These are phyloP conservation scores for Thaumatotibia leucotreta DNA, from an alignment of 1,140 invertebrate genomes.

Conservation along the genomic window DNA sequence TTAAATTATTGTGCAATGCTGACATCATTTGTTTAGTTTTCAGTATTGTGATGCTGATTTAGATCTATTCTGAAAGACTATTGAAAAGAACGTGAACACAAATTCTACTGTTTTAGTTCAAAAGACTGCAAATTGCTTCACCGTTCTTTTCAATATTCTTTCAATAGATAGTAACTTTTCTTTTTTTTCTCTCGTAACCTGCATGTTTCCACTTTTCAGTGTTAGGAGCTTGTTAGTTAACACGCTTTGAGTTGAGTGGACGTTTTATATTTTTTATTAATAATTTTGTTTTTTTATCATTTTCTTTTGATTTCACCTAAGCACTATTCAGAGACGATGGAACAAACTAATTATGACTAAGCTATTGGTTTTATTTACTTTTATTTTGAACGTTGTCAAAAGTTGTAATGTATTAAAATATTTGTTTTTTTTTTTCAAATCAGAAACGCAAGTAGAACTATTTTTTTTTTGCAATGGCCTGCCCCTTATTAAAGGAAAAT, in stretches of 20 bases:
- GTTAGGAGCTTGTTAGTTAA: conserved; percentile 24
- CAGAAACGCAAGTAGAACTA: too few relatives aligned
- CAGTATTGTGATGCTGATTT: background rate
- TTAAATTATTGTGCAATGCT: background rate
- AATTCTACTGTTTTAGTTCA: too few relatives aligned
- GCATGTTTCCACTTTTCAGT: background rate
- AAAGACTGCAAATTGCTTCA: background rate
- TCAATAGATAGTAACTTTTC: background rate
- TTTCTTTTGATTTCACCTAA: conserved; percentile 52
- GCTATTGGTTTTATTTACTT: too few relatives aligned
- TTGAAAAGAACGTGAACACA: too few relatives aligned
- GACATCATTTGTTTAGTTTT: background rate
- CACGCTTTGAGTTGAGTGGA: conserved; percentile 58
- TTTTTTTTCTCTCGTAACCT: background rate
- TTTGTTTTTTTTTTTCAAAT: too few relatives aligned
- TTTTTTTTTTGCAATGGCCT: too few relatives aligned
- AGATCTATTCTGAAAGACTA: background rate
- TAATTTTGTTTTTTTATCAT: conserved; percentile 35
- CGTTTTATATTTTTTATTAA: conserved; percentile 43
- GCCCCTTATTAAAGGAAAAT: too few relatives aligned
- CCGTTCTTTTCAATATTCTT: background rate
- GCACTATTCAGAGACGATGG: conserved; percentile 42
- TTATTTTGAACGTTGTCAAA: too few relatives aligned
- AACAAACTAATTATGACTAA: conserved; percentile 19
- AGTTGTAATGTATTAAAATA: too few relatives aligned